Conservation (phyloP, 2,797 vertebrate genomes). For the Hipposideros larvatus region DNA sequence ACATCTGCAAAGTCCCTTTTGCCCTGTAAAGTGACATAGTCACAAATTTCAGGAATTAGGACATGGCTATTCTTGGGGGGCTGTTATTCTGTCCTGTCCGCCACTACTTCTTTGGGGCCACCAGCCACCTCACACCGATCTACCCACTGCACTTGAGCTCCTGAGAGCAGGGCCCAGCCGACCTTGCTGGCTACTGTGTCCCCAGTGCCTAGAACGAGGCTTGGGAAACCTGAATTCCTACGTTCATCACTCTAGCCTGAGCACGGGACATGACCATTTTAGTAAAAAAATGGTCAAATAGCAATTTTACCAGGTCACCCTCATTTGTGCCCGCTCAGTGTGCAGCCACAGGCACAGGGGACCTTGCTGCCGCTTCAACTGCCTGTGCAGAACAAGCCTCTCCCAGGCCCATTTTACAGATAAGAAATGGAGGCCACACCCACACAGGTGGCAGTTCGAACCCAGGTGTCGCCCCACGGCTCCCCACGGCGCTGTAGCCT, state of each 20-base stretch:
- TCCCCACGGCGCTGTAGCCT: background rate
- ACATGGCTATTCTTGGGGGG: no score
- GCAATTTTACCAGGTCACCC: no score
- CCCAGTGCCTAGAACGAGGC: background rate
- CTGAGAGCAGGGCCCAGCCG: background rate
- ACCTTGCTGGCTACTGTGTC: background rate
- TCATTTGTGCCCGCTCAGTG: fast-evolving
- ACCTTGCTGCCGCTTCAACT: fast-evolving
- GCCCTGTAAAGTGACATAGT: background rate
- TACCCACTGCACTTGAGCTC: background rate
- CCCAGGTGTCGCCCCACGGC: background rate
- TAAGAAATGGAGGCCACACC: background rate
- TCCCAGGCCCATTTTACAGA: background rate
- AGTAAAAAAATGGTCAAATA: background rate
- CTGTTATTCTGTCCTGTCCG: background rate
- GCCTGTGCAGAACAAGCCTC: background rate
- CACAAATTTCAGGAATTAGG: background rate
- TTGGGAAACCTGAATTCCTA: background rate
- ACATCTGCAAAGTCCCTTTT: background rate
- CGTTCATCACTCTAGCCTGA: background rate
- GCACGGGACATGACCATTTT: background rate
- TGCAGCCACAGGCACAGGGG: background rate
- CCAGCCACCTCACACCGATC: fast-evolving
- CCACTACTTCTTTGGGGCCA: background rate
- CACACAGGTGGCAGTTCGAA: background rate